These are phyloP conservation scores for Calonectris borealis DNA, from an alignment of 2,113 vertebrate species.

Conservation along the genomic window DNA sequence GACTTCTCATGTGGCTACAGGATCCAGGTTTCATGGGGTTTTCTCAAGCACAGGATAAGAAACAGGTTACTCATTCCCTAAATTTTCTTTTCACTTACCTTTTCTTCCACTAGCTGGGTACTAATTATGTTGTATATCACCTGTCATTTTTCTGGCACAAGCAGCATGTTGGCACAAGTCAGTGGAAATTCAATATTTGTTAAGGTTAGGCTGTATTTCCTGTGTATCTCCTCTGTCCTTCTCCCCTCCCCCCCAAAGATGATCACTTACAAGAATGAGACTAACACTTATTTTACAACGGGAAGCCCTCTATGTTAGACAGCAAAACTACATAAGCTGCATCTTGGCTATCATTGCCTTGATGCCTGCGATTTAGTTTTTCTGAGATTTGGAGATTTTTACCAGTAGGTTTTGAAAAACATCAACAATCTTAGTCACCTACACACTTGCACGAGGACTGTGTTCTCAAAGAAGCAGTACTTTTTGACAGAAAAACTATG, in stretches of 20 bases:
- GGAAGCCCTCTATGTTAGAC: not conserved
- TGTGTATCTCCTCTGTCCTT: not conserved
- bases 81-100: not conserved
- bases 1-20: not conserved
- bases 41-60: not conserved
- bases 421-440: not conserved
- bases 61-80: not conserved
- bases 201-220: not conserved
- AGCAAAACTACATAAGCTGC: not conserved
- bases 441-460: not conserved
- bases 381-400: not conserved
- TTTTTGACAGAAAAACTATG: not conserved
- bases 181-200: constrained; percentile 12
- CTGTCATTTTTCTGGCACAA: not conserved
- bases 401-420: not conserved
- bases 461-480: not conserved
- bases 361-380: not conserved
- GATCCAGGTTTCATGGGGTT: not conserved
- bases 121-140: not conserved
- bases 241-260: not conserved
- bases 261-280: not conserved
- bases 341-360: not conserved
- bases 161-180: not conserved
- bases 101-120: not conserved
- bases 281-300: not conserved